phyloP scores from a whole-genome alignment of 2,888 invertebrate genomes.

The Crepidodera aurea region DNA sequence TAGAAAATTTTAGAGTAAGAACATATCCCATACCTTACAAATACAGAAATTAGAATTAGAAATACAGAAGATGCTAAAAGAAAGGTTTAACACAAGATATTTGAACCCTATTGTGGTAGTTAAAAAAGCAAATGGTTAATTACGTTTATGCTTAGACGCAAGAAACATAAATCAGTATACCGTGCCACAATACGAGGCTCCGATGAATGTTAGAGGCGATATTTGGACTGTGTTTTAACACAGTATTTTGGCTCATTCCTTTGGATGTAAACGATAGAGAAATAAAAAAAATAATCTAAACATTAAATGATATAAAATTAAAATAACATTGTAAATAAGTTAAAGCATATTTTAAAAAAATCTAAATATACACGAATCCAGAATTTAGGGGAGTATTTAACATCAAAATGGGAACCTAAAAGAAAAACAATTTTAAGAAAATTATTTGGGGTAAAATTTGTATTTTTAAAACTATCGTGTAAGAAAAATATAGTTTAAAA shows the following conservation, averaged over 20 bases:
- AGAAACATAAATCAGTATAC: background rate
- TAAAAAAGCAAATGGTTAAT: background rate
- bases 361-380: no score
- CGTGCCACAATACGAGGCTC: constrained; percentile 9
- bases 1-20: constrained; percentile 1
- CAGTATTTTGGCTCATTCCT: constrained; percentile 12
- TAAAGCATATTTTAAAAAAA: no score
- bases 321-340: no score
- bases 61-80: background rate
- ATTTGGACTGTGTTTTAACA: background rate
- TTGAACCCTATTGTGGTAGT: background rate
- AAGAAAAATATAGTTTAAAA: no score
- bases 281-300: no score
- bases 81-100: background rate
- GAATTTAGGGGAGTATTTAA: no score
- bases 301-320: no score
- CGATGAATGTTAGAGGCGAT: background rate
- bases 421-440: no score
- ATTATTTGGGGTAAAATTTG: no score
- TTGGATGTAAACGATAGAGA: background rate
- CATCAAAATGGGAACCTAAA: no score
- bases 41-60: background rate
- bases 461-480: no score
- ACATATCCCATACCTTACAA: background rate
- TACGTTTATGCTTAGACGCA: background rate